Conservation (phyloP, 1,140 invertebrate species). For the Pachyrhynchus sulphureomaculatus region DNA sequence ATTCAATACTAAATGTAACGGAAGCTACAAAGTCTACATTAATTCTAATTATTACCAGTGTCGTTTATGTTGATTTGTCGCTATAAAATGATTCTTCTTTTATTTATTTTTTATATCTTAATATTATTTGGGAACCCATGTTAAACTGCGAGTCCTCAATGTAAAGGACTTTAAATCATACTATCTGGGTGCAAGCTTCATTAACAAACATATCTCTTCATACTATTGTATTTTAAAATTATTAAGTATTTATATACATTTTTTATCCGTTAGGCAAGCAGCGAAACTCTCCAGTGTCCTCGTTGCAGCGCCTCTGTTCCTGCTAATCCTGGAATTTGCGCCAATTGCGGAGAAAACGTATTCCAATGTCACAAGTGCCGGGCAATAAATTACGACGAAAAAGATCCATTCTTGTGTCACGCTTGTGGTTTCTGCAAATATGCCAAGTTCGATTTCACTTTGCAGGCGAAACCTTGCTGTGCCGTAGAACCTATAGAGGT, state of each 20-base stretch:
- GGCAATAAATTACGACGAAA: constrained; percentile 98
- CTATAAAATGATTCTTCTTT: too few species aligned
- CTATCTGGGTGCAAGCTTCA: neutral
- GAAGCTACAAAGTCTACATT: too few species aligned
- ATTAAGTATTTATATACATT: neutral
- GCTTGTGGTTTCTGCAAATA: constrained; percentile 99
- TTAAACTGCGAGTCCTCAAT: too few species aligned
- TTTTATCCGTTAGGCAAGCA: constrained; percentile 54
- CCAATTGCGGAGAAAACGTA: constrained; percentile 97
- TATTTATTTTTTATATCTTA: too few species aligned
- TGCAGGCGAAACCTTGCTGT: constrained; percentile 87
- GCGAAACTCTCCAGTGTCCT: constrained; percentile 94
- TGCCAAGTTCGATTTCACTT: constrained; percentile 96
- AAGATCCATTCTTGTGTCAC: constrained; percentile 98
- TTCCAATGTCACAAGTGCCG: constrained; percentile 98
- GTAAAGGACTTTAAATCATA: neutral
- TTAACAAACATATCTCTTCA: too few species aligned
- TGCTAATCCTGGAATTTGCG: constrained; percentile 95
- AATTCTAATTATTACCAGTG: too few species aligned
- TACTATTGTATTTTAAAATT: too few species aligned
- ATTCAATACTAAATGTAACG: too few species aligned
- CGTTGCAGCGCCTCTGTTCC: constrained; percentile 94
- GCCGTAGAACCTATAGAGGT: constrained; percentile 93
- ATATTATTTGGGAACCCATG: too few species aligned
- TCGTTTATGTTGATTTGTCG: too few species aligned